A percentile compares a stretch with the other conserved stretches of the same genome.
Evolutionary conservation across 2,113 vertebrate species (phyloP).

Genomic region (Oncorhynchus clarkii): DNA sequence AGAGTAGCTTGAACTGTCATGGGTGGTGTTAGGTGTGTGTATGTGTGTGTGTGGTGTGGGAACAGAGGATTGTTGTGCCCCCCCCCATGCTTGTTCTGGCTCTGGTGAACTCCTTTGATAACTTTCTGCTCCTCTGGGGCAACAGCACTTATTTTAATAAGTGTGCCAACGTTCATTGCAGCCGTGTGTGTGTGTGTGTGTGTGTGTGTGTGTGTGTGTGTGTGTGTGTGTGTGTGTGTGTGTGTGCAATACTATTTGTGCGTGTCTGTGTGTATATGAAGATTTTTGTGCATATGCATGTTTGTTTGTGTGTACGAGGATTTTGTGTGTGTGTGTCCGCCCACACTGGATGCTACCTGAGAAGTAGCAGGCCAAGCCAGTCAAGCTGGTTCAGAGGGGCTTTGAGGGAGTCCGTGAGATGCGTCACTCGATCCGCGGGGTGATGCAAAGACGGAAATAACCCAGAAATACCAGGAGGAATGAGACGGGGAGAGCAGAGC

Average conservation of each 20-base stretch:
- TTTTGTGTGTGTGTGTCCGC: neutral
- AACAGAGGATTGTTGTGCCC: neutral
- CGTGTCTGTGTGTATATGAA: neutral
- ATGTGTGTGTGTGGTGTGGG: neutral
- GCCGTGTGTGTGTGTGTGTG: neutral
- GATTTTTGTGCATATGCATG: neutral
- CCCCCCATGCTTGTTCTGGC: neutral
- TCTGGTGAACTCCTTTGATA: conserved; percentile 1
- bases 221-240: conserved; percentile 5
- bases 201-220: neutral
- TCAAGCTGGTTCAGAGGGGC: conserved; percentile 15
- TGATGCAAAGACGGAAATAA: conserved; percentile 55
- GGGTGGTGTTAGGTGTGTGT: neutral
- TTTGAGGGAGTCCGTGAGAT: conserved; percentile 32
- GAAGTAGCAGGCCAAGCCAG: conserved; percentile 32
- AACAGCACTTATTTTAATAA: neutral
- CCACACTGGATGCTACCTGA: conserved; percentile 10
- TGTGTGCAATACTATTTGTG: neutral
- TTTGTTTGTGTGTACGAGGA: neutral
- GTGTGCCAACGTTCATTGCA: neutral
- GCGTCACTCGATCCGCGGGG: neutral
- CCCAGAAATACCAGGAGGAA: conserved; percentile 47
- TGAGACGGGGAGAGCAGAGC: conserved; percentile 6
- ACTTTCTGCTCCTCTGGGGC: neutral
- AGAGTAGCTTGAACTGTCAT: too few relatives aligned